Base-by-base conservation (phyloP, 2,113 vertebrate genomes). In the Empidonax alnorum region DNA sequence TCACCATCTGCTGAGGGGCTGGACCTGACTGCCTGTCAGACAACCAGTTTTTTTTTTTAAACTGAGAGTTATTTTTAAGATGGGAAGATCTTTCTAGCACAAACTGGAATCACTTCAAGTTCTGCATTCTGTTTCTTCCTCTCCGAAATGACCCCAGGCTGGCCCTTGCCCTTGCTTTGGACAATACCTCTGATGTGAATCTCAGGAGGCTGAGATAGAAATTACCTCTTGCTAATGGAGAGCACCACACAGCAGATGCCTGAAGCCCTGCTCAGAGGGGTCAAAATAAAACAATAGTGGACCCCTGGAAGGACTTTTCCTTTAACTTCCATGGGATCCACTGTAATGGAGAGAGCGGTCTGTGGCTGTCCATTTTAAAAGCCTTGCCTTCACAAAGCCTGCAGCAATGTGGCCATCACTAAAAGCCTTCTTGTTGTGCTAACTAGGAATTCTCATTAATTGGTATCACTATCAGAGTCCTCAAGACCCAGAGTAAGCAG, bases 351-450 rank as follows among this genome's bases (percentile, higher is more conserved):
- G 41, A 75, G 81, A 73, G 31, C 0, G 2, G 4, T 61, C 50
- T 73, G 30, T n/a, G 58, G 33, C 52, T 66, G 42, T 7, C 65
- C 71, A 74, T 91, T 96, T 67, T 47, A 93, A 90, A 91, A 91
- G 44, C 69, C 16, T 65, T 68, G 65, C 52, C 66, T 67, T 82
- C 89, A 93, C 90, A 97, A 94, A 89, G 67, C 67, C 72, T 27
- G 41, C 41, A 83, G 88, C 35, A 39, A 28, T 15, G 76, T 73
- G 71, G 23, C 21, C 52, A 24, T 56, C 71, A 44, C 61, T 56
- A 49, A 66, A 53, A 62, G 33, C 13, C 55, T 93, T 68, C 67
- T 87, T 97, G 66, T 95, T 89, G 79, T 92, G 89, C 73, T 96
- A 93, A 94, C 31, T 52, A 87, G 80, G 35, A 66, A 61, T 87